Conservation (phyloP, 1,140 invertebrate genomes). For the Hylaeus anthracinus region DNA sequence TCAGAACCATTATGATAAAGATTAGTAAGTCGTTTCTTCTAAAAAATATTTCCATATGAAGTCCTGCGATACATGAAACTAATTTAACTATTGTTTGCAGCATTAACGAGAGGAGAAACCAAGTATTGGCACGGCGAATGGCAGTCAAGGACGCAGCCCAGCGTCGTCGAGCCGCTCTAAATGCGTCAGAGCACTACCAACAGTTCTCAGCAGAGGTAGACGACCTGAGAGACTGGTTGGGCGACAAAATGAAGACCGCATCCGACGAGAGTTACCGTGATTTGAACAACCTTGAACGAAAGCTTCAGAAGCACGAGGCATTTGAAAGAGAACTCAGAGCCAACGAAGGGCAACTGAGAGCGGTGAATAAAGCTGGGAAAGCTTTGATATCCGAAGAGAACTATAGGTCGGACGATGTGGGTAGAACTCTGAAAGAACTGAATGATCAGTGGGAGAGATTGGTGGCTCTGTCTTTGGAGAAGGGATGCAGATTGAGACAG, state of each 20-base stretch:
- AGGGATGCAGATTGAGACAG: conserved; percentile 89
- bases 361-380: conserved; percentile 91
- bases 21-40: conserved; percentile 84
- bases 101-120: conserved; percentile 87
- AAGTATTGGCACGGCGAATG: conserved; percentile 88
- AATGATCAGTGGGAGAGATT: conserved; percentile 89
- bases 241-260: conserved; percentile 94
- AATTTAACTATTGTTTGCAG: conserved; percentile 75
- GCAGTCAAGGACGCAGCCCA: conserved; percentile 89
- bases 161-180: conserved; percentile 86
- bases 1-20: conserved; percentile 92
- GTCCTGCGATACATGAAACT: too few species aligned
- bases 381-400: conserved; percentile 87
- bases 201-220: conserved; percentile 94
- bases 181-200: conserved; percentile 90
- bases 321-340: conserved; percentile 97
- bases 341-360: conserved; percentile 93
- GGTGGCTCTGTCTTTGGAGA: conserved; percentile 88
- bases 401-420: conserved; percentile 86
- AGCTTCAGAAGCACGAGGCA: conserved; percentile 98
- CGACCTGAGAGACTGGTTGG: conserved; percentile 93
- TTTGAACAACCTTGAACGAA: conserved; percentile 93
- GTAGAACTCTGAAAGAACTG: conserved; percentile 84
- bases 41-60: too few species aligned
- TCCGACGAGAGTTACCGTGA: conserved; percentile 97